Evolutionary conservation across 2,888 invertebrate genomes (phyloP).

Genomic region (Odontocerum albicorne): DNA sequence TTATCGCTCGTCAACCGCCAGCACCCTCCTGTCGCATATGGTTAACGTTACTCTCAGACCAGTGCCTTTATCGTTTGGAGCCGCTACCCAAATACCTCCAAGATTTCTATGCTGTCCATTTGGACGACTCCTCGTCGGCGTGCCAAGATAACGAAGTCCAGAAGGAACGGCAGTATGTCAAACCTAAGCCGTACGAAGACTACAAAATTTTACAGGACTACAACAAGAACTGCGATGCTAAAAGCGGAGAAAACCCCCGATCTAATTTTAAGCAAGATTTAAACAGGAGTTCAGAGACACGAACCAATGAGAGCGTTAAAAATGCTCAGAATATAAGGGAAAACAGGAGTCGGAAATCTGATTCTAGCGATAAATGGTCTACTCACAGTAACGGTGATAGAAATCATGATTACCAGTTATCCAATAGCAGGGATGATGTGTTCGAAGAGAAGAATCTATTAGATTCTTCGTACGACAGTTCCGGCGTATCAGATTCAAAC

Average conservation of each 20-base stretch:
- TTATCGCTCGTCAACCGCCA: constrained; percentile 29
- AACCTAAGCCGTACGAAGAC: not conserved
- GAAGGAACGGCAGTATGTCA: constrained; percentile 1
- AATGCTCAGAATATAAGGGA: constrained; percentile 1
- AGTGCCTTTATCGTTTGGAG: constrained; percentile 32
- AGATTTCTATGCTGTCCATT: constrained; percentile 31
- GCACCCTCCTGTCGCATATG: constrained; percentile 25
- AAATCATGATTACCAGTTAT: not conserved
- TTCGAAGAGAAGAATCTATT: constrained; percentile 26
- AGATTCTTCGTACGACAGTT: constrained; percentile 24
- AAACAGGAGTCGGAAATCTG: constrained; percentile 23
- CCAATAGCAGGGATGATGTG: constrained; percentile 23
- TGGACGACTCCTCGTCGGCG: constrained; percentile 24
- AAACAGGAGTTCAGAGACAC: not conserved
- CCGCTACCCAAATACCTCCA: constrained; percentile 33
- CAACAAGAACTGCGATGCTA: not conserved
- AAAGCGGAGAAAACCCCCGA: not conserved
- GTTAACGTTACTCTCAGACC: constrained; percentile 32
- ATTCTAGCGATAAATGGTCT: constrained; percentile 34
- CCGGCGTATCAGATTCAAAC: constrained; percentile 25
- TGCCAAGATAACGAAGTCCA: not conserved
- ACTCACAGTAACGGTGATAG: constrained; percentile 30
- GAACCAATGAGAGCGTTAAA: constrained; percentile 6
- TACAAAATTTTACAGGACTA: too few species aligned
- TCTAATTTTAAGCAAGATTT: not conserved